Base-by-base conservation (phyloP, 2,113 vertebrate genomes). In the Xiphophorus maculatus region DNA sequence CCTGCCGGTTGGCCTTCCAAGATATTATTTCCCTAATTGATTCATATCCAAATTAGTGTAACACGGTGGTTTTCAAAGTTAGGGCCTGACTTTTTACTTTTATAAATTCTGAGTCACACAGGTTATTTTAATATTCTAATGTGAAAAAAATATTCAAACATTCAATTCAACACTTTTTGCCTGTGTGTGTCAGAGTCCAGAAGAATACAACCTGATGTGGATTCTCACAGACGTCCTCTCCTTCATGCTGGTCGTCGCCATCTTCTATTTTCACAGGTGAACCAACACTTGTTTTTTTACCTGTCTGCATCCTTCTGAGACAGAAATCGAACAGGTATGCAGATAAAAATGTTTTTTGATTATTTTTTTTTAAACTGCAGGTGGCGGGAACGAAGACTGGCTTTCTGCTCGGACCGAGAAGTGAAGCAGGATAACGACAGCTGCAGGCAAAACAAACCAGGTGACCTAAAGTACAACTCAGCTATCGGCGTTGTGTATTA, bases 261-360 rank as follows among this genome's bases (percentile, higher is more conserved):
- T 96, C 82, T 96, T 97, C 88, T 76, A 74, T 77, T 95, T 96
- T 84, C 95, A 96, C 83, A 95, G 97, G 97, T 98, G 92, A 96
- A 85, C 92, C 51, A 22, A 5, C 40, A 15, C 14, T 42, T 42
- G 0, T 42, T 42, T 40, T 42, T 42, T 17, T 28, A 32, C 2
- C 28, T 2, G n/a, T 37, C 51, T 66, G 0, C 4, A 4, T 29
- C 17, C 6, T 71, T 1, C 32, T 30, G 54, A 0, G 19, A 12
- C 22, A 25, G 22, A 35, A 65, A 11, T 17, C n/a, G 3, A 51
- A 48, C 8, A 29, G 1, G 27, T 11, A 17, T n/a, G 6, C 44
- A 70, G 17, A 70, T 64, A 25, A 61, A 66, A 66, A 37, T 3
- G 6, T 9, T 35, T 8, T 7, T 48, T 3, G 17, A 10, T 40